phyloP scores from a whole-genome alignment of 2,888 invertebrate genomes.

The Blastobasis lacticolella region DNA sequence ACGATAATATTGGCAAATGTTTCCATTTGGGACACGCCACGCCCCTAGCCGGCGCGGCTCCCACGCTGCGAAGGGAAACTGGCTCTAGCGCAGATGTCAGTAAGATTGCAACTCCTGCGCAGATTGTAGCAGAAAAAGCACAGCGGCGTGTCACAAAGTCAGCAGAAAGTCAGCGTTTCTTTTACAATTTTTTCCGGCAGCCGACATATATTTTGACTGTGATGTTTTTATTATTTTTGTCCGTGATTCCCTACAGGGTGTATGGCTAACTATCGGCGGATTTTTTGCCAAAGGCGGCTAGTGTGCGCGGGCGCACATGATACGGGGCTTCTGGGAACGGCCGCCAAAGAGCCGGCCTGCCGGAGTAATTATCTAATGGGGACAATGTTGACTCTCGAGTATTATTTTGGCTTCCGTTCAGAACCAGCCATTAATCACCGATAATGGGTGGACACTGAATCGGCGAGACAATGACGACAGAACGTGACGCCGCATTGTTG shows the following conservation, averaged over 20 bases:
- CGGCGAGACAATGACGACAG: too few species aligned
- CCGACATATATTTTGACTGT: constrained; percentile 73
- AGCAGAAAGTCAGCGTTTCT: constrained; percentile 61
- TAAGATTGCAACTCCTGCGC: constrained; percentile 19
- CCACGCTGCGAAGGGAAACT: constrained; percentile 30
- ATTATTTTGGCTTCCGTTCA: constrained; percentile 67
- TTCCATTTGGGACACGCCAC: constrained; percentile 70
- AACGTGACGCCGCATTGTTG: too few species aligned
- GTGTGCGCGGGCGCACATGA: constrained; percentile 28
- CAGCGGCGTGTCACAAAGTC: constrained; percentile 62
- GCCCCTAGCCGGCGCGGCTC: constrained; percentile 45
- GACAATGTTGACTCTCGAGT: constrained; percentile 57
- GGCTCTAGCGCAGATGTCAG: constrained; percentile 3
- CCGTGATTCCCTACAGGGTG: constrained; percentile 54
- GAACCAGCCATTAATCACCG: constrained; percentile 53
- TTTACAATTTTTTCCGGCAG: constrained; percentile 52
- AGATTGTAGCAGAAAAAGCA: constrained; percentile 27
- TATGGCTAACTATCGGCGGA: constrained; percentile 45
- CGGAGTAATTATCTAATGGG: constrained; percentile 61
- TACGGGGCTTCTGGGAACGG: constrained; percentile 44
- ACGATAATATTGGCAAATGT: constrained; percentile 74
- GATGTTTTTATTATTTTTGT: constrained; percentile 75
- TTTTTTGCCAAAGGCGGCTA: constrained; percentile 54
- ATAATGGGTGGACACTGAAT: constrained; percentile 24
- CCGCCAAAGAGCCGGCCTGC: constrained; percentile 46